Evolutionary conservation across 1,140 invertebrate genomes (phyloP).

Genomic region (Drosophila chauvacae): DNA sequence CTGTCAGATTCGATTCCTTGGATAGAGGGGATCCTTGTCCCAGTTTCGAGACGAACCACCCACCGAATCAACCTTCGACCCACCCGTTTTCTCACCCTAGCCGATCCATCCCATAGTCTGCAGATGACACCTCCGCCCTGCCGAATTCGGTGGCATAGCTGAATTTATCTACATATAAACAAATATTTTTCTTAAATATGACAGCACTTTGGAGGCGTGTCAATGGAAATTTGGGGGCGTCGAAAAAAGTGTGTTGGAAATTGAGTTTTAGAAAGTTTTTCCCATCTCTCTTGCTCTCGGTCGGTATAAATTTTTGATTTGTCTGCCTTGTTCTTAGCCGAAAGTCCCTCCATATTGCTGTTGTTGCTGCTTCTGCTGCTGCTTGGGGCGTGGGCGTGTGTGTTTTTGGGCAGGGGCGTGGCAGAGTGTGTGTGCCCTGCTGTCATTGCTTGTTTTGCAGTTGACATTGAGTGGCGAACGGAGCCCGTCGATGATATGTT

Average conservation of each 20-base stretch:
- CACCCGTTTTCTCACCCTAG: conserved; percentile 30
- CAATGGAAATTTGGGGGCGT: conserved; percentile 56
- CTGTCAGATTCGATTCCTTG: conserved; percentile 36
- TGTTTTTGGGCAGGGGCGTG: conserved; percentile 41
- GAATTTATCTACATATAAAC: conserved; percentile 80
- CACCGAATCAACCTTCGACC: conserved; percentile 12
- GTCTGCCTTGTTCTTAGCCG: conserved; percentile 50
- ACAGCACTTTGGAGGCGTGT: conserved; percentile 69
- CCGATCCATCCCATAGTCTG: conserved; percentile 41
- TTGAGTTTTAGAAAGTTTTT: conserved; percentile 77
- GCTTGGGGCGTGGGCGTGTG: conserved; percentile 24
- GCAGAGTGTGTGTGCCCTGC: conserved; percentile 54
- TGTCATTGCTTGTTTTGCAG: conserved; percentile 79
- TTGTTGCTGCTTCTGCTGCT: not conserved
- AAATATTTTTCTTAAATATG: conserved; percentile 82
- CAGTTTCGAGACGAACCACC: conserved; percentile 34
- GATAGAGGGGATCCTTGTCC: conserved; percentile 35
- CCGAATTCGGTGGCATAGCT: conserved; percentile 5
- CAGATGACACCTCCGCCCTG: conserved; percentile 61
- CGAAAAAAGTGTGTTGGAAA: conserved; percentile 63
- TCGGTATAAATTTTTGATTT: conserved; percentile 48
- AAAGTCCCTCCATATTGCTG: conserved; percentile 33
- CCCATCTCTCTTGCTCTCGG: conserved; percentile 16
- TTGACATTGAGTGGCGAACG: conserved; percentile 76
- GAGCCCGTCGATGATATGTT: conserved; percentile 75